Conservation (phyloP, 2,113 vertebrate species). For the Periophthalmus modestus region DNA sequence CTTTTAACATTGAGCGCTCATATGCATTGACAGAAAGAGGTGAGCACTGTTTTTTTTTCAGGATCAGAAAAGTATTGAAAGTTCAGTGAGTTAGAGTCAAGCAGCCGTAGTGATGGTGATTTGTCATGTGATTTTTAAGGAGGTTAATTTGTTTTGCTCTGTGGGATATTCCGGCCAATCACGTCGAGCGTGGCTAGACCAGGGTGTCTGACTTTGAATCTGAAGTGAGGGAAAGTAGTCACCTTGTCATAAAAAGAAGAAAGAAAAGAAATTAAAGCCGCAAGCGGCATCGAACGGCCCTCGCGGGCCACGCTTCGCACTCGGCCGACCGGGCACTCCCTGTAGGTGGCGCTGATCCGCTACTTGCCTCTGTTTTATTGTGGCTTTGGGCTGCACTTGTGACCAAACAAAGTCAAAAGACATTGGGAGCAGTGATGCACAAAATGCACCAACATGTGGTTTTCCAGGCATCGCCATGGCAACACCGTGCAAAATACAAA, state of each 20-base stretch:
- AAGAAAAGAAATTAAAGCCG: neutral
- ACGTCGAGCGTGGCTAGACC: neutral
- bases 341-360: no score
- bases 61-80: conserved; percentile 17
- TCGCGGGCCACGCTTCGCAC: no score
- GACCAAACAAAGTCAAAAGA: no score
- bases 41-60: conserved; percentile 14
- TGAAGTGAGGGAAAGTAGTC: neutral
- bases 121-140: neutral
- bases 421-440: no score
- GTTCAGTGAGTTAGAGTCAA: neutral
- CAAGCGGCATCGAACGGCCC: no score
- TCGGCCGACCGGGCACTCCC: no score
- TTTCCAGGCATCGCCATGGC: no score
- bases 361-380: no score
- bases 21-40: neutral
- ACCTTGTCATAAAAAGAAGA: neutral
- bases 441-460: no score
- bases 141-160: neutral
- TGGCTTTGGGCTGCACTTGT: no score
- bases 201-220: neutral
- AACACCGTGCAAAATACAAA: no score
- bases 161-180: neutral
- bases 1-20: conserved; percentile 10
- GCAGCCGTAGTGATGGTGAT: neutral